Conservation (phyloP, 2,113 vertebrate genomes). For the Tenebrosternarchus preto region DNA sequence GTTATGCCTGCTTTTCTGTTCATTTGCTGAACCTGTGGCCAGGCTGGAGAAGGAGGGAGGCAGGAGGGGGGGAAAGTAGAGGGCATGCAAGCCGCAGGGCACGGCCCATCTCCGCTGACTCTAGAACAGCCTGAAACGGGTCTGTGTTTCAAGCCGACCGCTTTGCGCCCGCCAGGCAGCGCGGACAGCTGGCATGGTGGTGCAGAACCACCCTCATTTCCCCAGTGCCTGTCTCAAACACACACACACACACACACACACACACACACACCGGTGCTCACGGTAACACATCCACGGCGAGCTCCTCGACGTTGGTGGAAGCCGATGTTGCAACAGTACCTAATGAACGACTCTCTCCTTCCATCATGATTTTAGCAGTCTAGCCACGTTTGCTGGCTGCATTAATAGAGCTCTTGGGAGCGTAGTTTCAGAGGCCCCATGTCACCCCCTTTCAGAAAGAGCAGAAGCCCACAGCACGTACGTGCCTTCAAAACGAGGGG, state of each 20-base stretch:
- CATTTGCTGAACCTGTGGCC: slow-evolving; percentile 23
- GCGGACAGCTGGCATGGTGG: not conserved
- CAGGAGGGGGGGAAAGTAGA: slow-evolving; percentile 4
- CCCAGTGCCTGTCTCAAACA: not conserved
- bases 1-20: slow-evolving; percentile 14
- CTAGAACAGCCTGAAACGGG: slow-evolving; percentile 34
- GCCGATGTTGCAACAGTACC: not conserved
- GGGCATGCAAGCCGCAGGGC: not conserved
- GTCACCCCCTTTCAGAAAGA: not conserved
- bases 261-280: not conserved
- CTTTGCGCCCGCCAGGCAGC: slow-evolving; percentile 17
- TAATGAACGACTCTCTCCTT: slow-evolving; percentile 16
- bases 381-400: slow-evolving; percentile 16
- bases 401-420: slow-evolving; percentile 26
- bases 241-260: not conserved
- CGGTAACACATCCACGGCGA: not conserved
- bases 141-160: slow-evolving; percentile 17
- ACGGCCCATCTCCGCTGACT: slow-evolving; percentile 27
- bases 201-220: slow-evolving; percentile 12
- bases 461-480: slow-evolving; percentile 7
- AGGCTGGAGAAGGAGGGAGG: not conserved
- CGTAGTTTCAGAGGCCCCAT: not conserved
- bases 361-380: slow-evolving; percentile 7
- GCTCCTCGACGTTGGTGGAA: not conserved
- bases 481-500: not conserved